These are phyloP conservation scores for Symphodus melops DNA, from an alignment of 2,113 vertebrate species.

Conservation along the genomic window DNA sequence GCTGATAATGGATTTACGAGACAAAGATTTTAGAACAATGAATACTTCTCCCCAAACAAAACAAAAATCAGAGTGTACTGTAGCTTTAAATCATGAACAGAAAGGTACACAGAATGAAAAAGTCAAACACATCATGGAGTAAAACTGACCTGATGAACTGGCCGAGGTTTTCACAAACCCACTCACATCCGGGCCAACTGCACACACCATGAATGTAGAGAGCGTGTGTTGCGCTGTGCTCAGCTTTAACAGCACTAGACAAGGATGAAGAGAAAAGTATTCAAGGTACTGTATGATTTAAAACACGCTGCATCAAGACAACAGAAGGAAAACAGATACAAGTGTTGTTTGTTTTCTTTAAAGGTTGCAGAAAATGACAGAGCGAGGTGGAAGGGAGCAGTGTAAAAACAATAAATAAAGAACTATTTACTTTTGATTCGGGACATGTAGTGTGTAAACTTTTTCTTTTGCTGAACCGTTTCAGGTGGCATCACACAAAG, in stretches of 20 bases:
- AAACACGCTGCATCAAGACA: conserved; percentile 8
- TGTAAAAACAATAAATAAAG: conserved; percentile 43
- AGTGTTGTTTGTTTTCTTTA: conserved; percentile 25
- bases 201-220: conserved; percentile 94
- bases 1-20: too few relatives aligned
- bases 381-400: conserved; percentile 37
- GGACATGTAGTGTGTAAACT: conserved; percentile 63
- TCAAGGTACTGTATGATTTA: conserved; percentile 3
- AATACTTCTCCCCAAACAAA: too few relatives aligned
- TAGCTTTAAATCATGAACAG: background rate
- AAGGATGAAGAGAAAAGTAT: conserved; percentile 77
- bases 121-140: too few relatives aligned
- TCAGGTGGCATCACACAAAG: conserved; percentile 53
- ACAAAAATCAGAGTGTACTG: background rate
- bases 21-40: too few relatives aligned
- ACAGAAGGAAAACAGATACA: conserved; percentile 6
- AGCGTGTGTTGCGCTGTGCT: conserved; percentile 83
- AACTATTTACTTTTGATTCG: conserved; percentile 73
- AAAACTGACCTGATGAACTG: conserved; percentile 93
- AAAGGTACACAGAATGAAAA: too few relatives aligned
- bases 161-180: conserved; percentile 91
- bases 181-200: conserved; percentile 96
- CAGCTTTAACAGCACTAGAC: conserved; percentile 86
- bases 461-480: conserved; percentile 51
- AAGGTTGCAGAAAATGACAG: conserved; percentile 46